A percentile compares a stretch with the other conserved stretches of the same genome.
Evolutionary conservation across 2,797 vertebrate genomes (phyloP).

Genomic region (Anas georgica): DNA sequence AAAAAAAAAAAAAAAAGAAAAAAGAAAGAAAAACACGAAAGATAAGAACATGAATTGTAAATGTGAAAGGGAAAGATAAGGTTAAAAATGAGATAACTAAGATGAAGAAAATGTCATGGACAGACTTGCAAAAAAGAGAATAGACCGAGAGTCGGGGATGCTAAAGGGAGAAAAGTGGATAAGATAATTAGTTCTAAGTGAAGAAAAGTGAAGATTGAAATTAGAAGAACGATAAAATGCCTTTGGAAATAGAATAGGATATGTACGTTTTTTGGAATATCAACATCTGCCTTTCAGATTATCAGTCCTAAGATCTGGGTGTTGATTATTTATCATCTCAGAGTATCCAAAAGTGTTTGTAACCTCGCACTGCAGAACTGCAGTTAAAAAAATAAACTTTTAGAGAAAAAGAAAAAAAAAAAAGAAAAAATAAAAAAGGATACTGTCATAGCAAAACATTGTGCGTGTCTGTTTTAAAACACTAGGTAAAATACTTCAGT

Average conservation of each 20-base stretch:
- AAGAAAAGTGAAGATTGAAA: not conserved
- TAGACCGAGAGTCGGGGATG: not conserved
- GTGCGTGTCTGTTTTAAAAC: not conserved
- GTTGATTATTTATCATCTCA: not conserved
- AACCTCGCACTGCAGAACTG: not conserved
- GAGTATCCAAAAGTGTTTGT: not conserved
- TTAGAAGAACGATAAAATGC: not conserved
- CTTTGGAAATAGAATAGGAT: not conserved
- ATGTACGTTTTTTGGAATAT: not conserved
- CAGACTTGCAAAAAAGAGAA: not conserved
- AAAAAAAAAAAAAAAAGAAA: not conserved
- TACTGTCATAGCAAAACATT: not conserved
- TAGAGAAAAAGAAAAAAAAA: too few relatives aligned
- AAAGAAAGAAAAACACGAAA: not conserved
- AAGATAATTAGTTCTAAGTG: not conserved
- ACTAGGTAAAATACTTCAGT: not conserved
- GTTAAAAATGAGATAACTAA: not conserved
- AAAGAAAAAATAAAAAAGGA: too few relatives aligned
- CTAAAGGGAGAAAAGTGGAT: not conserved
- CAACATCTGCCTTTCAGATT: not conserved
- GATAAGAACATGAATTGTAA: not conserved
- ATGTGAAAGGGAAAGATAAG: constrained; percentile 9
- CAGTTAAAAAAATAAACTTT: not conserved
- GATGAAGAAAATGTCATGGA: not conserved
- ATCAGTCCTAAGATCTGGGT: not conserved